Evolutionary conservation across 2,797 vertebrate species (phyloP).

Genomic region (Falco concolor): DNA sequence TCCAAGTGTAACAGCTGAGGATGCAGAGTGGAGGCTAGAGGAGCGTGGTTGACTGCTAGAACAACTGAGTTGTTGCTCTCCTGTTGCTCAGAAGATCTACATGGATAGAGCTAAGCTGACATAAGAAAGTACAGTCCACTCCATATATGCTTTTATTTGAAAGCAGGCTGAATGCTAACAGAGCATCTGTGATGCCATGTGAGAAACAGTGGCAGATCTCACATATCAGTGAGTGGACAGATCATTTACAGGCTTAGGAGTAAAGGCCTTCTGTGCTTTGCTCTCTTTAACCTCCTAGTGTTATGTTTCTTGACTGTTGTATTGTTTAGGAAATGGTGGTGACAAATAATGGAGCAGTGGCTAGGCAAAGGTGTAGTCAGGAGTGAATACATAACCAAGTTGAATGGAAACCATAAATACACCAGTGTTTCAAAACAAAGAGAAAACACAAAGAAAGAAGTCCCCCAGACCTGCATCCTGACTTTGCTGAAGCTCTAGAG

Average conservation of each 20-base stretch:
- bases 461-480: not conserved
- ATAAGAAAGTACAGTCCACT: not conserved
- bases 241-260: not conserved
- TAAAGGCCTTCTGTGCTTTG: not conserved
- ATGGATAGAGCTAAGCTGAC: not conserved
- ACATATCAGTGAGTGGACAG: not conserved
- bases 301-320: not conserved
- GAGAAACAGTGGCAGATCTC: not conserved
- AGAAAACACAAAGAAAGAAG: not conserved
- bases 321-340: not conserved
- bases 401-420: not conserved
- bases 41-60: not conserved
- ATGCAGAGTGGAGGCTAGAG: accelerated
- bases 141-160: not conserved
- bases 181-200: accelerated
- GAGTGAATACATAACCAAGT: not conserved
- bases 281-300: not conserved
- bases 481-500: not conserved
- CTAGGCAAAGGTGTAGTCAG: not conserved
- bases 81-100: not conserved
- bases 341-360: not conserved
- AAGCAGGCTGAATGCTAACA: not conserved
- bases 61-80: not conserved
- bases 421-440: not conserved
- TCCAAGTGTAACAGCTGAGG: not conserved